phyloP scores from a whole-genome alignment of 2,797 vertebrate species.

The Brachymystax lenok region DNA sequence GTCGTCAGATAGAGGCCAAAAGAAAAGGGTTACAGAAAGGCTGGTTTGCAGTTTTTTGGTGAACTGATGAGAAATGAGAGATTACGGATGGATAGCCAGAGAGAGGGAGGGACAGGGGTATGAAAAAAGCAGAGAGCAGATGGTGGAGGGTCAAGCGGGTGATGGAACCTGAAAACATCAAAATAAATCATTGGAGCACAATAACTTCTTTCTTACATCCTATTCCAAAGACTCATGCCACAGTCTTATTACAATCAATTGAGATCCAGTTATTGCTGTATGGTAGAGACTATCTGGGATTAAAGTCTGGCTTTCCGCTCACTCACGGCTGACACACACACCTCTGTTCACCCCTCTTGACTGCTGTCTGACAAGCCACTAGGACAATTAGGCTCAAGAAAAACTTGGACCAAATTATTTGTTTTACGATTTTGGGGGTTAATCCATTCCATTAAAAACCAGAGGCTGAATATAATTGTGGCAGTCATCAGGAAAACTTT shows the following conservation, averaged over 20 bases:
- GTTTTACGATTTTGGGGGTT: not conserved
- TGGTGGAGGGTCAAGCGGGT: constrained; percentile 17
- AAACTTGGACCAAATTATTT: not conserved
- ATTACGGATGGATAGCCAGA: constrained; percentile 26
- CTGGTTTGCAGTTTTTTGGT: not conserved
- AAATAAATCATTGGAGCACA: constrained; percentile 27
- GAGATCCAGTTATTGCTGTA: not conserved
- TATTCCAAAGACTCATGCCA: not conserved
- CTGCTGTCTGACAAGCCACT: not conserved
- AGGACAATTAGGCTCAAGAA: not conserved
- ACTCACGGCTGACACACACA: not conserved
- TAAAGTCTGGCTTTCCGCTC: not conserved
- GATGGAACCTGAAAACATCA: constrained; percentile 38
- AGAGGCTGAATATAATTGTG: not conserved
- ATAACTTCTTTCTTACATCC: constrained; percentile 12
- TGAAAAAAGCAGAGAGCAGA: constrained; percentile 33
- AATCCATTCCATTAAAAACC: not conserved
- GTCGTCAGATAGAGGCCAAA: not conserved
- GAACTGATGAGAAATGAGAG: constrained; percentile 7
- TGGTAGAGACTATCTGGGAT: not conserved
- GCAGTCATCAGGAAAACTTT: not conserved
- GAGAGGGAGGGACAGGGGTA: not conserved
- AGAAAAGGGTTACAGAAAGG: not conserved
- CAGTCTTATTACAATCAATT: no score
- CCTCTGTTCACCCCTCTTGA: not conserved